Evolutionary conservation across 2,797 vertebrate genomes (phyloP), one percentile per base, ranked within the genome.

Genomic region (Pterois miles): DNA sequence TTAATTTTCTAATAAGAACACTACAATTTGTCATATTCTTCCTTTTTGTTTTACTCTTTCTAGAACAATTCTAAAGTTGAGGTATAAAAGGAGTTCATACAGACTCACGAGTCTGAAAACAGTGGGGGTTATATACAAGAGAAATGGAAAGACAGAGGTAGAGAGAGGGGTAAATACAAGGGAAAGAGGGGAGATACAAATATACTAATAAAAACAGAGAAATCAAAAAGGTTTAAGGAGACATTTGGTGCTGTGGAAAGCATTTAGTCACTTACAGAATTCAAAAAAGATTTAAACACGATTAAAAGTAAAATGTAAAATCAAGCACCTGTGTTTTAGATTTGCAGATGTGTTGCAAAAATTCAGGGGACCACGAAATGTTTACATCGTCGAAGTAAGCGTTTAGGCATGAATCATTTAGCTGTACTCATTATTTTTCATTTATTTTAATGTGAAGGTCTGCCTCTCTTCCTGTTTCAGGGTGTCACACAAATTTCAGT

Each of bases 21-120:
- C 95, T 96, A 96, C 96, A 96, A 94, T 96, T 95, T 95, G 93
- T 95, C 94, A 95, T 95, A 94, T 95, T 94, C 90, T 92, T 93
- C 87, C 88, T 90, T 93, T 82, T 93, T 93, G 88, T 95, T 95
- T 94, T 89, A 95, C 94, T 95, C 94, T 95, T 95, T 95, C 96
- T 96, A 96, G 95, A 96, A 96, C 96, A 94, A 94, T 94, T 96
- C 96, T 96, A 96, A 96, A 96, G 95, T 96, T 96, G 96, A 96
- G 96, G 96, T 96, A 96, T 96, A 96, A 96, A 96, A 96, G 95
- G 95, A 96, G 94, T 95, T 95, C 91, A 90, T 95, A 95, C 95
- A 95, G 96, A 96, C 94, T 94, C 89, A 90, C 93, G 87, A 87
- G 95, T 95, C 95, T 96, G 95, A 94, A 95, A 96, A 95, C 93